phyloP scores from a whole-genome alignment of 35 echinoderm and acorn worm species.

The Strongylocentrotus purpuratus region DNA sequence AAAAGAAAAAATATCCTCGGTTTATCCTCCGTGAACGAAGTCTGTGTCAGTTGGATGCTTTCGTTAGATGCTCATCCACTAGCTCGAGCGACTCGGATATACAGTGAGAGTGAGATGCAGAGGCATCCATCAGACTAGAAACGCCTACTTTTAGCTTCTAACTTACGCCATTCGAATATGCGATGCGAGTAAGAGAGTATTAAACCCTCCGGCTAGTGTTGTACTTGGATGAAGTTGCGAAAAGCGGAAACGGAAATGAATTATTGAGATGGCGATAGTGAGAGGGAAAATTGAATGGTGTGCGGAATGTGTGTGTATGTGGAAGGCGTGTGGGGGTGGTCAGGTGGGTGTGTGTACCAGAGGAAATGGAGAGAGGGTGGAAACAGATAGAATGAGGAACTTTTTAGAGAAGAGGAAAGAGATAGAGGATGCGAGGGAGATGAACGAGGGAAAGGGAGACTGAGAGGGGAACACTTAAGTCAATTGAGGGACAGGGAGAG shows the following conservation, averaged over 20 bases:
- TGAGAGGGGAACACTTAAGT: too few relatives aligned
- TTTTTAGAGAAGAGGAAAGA: too few relatives aligned
- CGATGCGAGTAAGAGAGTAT: not conserved
- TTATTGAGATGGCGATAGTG: not conserved
- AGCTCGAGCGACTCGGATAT: not conserved
- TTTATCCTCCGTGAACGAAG: not conserved
- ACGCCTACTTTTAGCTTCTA: not conserved
- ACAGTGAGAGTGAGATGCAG: not conserved
- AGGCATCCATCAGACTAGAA: not conserved
- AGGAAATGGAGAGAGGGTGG: too few relatives aligned
- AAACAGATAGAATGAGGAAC: too few relatives aligned
- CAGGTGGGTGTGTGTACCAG: too few relatives aligned
- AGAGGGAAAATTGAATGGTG: not conserved
- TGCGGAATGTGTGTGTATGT: too few relatives aligned
- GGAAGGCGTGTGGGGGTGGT: too few relatives aligned
- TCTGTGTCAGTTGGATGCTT: not conserved
- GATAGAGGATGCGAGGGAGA: too few relatives aligned
- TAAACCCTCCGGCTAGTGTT: not conserved
- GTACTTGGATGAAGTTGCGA: not conserved
- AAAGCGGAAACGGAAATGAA: not conserved
- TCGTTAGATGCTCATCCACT: not conserved
- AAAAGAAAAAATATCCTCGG: not conserved
- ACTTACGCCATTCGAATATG: not conserved
- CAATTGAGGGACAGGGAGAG: too few relatives aligned
- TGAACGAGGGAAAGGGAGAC: too few relatives aligned